Evolutionary conservation across 1,140 invertebrate species (phyloP), one percentile per base, ranked within the genome.

Genomic region (Hyles vespertilio): DNA sequence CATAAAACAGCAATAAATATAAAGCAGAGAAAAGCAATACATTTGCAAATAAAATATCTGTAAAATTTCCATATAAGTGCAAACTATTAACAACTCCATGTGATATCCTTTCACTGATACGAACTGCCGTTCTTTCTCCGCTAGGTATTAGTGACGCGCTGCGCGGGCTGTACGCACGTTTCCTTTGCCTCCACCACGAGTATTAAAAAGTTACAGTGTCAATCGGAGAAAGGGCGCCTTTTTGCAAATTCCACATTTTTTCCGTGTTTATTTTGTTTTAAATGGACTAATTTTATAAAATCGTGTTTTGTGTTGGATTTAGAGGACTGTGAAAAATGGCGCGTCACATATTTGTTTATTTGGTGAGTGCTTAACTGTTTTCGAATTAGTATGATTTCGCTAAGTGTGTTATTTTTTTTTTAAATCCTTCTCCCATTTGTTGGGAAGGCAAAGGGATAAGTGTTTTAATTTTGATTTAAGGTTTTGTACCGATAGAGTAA

Each of bases 91-190:
- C 62, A 59, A 46, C 69, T 65, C 69, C 61, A 57, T 59, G 43
- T 51, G 56, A 56, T 61, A 59, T 68, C 65, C 63, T 68, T 54
- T 71, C 65, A 59, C 69, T 56, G 48, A 55, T 51, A 53, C 48
- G 58, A 65, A 51, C 48, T 69, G 63, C 67, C 69, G 65, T 65
- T 71, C 56, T 54, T 47, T 59, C 11, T 5, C 61, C 67, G 61
- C 65, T 61, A 61, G 46, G 43, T 10, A 33, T 57, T 51, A 50
- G 51, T 55, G 51, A 12, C 32, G 49, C 55, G 52, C 58, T 40
- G 56, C 53, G 46, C 48, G 8, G 60, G 60, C 63, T 55, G 59
- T 43, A 65, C 62, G 62, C 62, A 56, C 55, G 54, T 33, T 9
- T 22, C 54, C 59, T 47, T 46, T 45, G 54, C 49, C 56, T 55